Conservation (phyloP, 2,113 vertebrate species). For the Dendrocopos noguchii region DNA sequence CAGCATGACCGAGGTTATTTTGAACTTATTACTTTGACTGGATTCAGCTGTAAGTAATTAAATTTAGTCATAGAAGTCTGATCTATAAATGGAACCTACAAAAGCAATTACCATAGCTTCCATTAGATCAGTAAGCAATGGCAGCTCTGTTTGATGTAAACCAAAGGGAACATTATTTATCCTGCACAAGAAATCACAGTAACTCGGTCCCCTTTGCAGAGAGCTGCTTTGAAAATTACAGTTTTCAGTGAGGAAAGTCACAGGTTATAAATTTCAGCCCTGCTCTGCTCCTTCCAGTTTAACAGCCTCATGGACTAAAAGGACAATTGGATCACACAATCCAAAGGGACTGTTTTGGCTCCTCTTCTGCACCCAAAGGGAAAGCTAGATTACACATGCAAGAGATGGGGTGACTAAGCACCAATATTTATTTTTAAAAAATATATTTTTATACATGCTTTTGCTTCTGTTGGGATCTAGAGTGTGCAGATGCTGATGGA, state of each 20-base stretch:
- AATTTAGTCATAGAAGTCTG: conserved; percentile 72
- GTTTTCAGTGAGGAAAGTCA: background rate
- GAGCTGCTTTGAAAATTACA: conserved; percentile 48
- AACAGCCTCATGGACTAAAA: background rate
- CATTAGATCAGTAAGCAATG: conserved; percentile 69
- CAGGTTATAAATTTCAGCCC: background rate
- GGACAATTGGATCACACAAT: background rate
- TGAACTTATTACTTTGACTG: conserved; percentile 57
- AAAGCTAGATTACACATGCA: background rate
- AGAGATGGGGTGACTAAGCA: background rate
- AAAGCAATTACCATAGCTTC: conserved; percentile 81
- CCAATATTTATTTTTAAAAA: background rate
- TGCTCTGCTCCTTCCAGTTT: background rate
- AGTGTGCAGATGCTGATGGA: background rate
- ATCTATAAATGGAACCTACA: conserved; percentile 82
- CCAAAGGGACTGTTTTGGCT: background rate
- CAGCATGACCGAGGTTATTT: conserved; percentile 59
- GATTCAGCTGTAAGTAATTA: conserved; percentile 76
- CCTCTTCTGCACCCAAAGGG: background rate
- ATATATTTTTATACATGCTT: background rate
- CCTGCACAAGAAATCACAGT: conserved; percentile 17
- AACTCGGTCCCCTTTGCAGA: conserved; percentile 30
- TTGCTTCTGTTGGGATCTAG: background rate
- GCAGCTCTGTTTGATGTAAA: conserved; percentile 72
- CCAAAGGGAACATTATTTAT: conserved; percentile 75